Evolutionary conservation across 2,888 invertebrate genomes (phyloP), one percentile per base, ranked within the genome.

Genomic region (Eustalomyia histrio): DNA sequence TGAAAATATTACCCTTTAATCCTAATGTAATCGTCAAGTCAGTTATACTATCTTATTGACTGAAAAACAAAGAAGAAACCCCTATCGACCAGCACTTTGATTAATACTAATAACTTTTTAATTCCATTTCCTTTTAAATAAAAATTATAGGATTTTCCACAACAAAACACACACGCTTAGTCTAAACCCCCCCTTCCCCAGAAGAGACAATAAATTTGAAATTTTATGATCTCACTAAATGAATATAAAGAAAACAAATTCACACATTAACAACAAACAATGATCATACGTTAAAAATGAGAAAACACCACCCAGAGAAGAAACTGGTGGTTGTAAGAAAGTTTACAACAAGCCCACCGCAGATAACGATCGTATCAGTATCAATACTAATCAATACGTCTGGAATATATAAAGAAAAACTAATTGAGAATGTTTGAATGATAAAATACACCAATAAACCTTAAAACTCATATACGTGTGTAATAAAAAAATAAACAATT

Each of bases 401-500:
- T 39, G 2, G 10, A 47, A 47, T 47, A n/a, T n/a, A 47, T 47
- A 47, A 47, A 47, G 43, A 47, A 47, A n/a, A 47, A 47, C 43
- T 47, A 47, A 47, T 47, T 47, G n/a, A 47, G 5, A 47, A 47
- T n/a, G n/a, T n/a, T n/a, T 47, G 12, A 1, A 6, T 47, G 6
- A 5, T 39, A 47, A 35, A 39, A 14, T n/a, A 47, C n/a, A 47
- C 4, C 43, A 5, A n/a, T 47, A n/a, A 47, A 47, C 14, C 9
- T 47, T 10, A n/a, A n/a, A n/a, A n/a, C n/a, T n/a, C n/a, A 47
- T 47, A 47, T 78, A 52, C 63, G 58, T 69, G 67, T 63, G 68
- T 50, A 68, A 61, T 68, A 79, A 79, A 47, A 76, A 76, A 63
- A 33, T 52, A 64, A 64, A 52, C 16, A 64, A 64, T 52, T 33